Conservation (phyloP, 2,113 vertebrate genomes). For the Gambusia holbrooki region DNA sequence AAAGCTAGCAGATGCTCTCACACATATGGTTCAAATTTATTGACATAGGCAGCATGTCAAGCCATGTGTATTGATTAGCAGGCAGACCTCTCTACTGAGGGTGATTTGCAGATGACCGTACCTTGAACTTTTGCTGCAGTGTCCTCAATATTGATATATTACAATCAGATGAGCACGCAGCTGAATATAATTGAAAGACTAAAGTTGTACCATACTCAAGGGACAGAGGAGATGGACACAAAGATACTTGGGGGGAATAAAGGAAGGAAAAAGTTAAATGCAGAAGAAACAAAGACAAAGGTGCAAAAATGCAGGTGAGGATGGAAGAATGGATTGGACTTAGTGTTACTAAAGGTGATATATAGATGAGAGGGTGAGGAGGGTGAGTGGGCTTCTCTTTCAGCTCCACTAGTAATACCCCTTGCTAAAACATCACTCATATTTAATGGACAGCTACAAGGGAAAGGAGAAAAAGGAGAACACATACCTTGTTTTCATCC, state of each 20-base stretch:
- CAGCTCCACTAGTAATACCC: conserved; percentile 74
- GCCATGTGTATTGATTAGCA: conserved; percentile 26
- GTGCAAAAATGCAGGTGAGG: conserved; percentile 31
- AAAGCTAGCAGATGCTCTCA: conserved; percentile 6
- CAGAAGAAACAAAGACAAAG: conserved; percentile 51
- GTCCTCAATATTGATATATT: conserved; percentile 46
- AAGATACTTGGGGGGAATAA: background rate
- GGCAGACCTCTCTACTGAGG: conserved; percentile 29
- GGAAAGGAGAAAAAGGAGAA: conserved; percentile 49
- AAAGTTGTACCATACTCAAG: conserved; percentile 45
- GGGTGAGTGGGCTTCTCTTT: conserved; percentile 72
- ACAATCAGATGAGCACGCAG: conserved; percentile 44
- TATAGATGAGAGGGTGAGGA: conserved; percentile 69
- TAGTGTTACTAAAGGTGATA: conserved; percentile 73
- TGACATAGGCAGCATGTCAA: conserved; percentile 6
- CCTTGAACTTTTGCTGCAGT: conserved; percentile 62
- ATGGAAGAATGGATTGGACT: conserved; percentile 62
- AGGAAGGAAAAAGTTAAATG: conserved; percentile 22
- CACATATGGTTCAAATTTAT: conserved; percentile 11
- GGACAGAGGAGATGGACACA: conserved; percentile 22
- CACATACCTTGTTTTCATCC: conserved; percentile 19
- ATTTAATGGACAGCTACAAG: conserved; percentile 76
- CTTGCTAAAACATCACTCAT: conserved; percentile 76
- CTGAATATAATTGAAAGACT: conserved; percentile 29
- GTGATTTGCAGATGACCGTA: conserved; percentile 55